phyloP scores from a whole-genome alignment of 2,797 vertebrate species.

The Calcarius lapponicus region DNA sequence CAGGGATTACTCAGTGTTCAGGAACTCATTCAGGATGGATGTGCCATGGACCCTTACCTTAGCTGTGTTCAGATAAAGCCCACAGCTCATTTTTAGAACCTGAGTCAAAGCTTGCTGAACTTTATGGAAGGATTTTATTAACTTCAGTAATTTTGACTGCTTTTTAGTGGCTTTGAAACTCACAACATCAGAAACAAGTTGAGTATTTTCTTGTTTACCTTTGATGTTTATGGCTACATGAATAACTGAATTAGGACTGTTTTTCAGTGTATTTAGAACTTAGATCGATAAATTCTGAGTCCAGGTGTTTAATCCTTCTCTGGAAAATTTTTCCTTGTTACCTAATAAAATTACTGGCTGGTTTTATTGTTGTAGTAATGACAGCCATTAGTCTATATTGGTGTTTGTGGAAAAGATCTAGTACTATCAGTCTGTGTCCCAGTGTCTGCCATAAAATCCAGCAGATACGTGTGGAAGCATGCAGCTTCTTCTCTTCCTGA shows the following conservation, averaged over 20 bases:
- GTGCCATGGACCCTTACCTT: neutral
- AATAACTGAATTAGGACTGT: neutral
- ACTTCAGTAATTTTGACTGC: neutral
- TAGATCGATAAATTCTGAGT: neutral
- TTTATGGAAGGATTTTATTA: neutral
- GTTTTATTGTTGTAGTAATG: neutral
- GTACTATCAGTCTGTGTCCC: neutral
- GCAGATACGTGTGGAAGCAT: neutral
- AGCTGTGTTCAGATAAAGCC: neutral
- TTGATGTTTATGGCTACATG: neutral
- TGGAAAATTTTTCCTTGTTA: neutral
- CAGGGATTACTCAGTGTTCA: neutral
- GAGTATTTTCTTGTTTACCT: neutral
- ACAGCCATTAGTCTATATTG: neutral
- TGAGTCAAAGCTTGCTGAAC: neutral
- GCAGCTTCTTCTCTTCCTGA: neutral
- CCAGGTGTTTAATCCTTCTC: neutral
- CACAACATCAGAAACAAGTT: neutral
- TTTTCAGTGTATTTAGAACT: neutral
- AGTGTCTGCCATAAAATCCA: neutral
- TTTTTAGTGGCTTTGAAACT: neutral
- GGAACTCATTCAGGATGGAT: neutral
- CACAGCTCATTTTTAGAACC: neutral
- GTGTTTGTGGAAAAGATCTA: neutral
- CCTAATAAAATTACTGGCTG: neutral